A percentile compares a stretch with the other conserved stretches of the same genome.
Evolutionary conservation across 2,113 vertebrate species (phyloP).

Genomic region (human (Homo sapiens)): DNA sequence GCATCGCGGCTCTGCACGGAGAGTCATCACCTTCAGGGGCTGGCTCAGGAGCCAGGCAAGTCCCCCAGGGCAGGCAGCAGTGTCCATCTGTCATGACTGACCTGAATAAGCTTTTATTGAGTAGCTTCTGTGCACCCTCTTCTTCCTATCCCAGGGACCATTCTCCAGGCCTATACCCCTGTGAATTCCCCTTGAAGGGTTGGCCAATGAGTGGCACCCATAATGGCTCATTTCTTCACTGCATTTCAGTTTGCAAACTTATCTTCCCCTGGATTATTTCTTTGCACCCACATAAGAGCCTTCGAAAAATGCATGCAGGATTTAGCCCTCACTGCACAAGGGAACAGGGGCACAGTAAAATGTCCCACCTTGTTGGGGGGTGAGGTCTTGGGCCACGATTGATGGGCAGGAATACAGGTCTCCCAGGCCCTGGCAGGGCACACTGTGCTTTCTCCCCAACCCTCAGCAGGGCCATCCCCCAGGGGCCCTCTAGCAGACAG

Average conservation of each 20-base stretch:
- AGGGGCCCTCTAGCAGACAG: background rate
- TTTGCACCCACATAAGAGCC: accelerated
- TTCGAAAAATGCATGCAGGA: background rate
- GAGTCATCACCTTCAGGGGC: background rate
- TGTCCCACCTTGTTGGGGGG: accelerated
- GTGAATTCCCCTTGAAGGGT: background rate
- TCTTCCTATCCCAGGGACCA: no score
- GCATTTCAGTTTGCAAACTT: background rate
- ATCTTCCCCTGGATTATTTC: accelerated
- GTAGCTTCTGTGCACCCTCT: accelerated
- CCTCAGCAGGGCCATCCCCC: background rate
- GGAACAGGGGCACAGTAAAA: no score
- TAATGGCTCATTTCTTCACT: accelerated
- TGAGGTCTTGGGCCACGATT: accelerated
- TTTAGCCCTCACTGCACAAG: no score
- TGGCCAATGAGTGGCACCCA: background rate
- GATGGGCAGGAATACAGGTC: background rate
- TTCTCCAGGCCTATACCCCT: background rate
- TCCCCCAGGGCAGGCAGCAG: accelerated
- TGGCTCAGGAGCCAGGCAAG: background rate
- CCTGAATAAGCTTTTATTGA: background rate
- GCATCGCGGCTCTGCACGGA: background rate
- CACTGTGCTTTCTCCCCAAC: accelerated
- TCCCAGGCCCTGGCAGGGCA: accelerated
- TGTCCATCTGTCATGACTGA: background rate